Evolutionary conservation across 1,140 invertebrate species (phyloP), one percentile per base, ranked within the genome.

Genomic region (Drosophila nigromelanica): DNA sequence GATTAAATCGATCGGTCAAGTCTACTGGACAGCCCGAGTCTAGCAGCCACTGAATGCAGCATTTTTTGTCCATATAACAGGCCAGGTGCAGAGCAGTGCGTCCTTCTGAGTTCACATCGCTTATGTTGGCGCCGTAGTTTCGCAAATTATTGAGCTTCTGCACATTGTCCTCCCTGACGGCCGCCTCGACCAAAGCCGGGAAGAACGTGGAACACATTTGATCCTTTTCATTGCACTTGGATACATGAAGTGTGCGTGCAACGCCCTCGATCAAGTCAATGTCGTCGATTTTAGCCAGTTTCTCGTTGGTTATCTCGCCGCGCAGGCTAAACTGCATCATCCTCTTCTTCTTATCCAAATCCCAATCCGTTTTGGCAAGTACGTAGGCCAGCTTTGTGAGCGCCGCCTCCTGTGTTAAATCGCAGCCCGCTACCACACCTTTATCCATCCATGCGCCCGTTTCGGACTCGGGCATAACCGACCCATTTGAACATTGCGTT

Each of bases 361-460:
- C 93, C 94, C 96, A 97, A 37, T 97, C 95, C 4, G 93, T 93
- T 90, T 98, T 98, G 0, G 96, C 95, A 4, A 99, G 92, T 1
- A 99, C 96, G 83, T 99, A 99, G 0, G 95, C 94, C 0, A 99
- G 92, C 93, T 99, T 99, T 1, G 97, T 95, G 0, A 99, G 92
- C 0, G 98, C 98, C 0, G 98, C 98, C 92, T 99, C 98, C 0
- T 96, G 95, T 0, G 98, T 99, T 97, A 99, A 98, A 90, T 99
- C 98, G 60, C 93, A 95, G 0, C 98, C 98, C 0, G 96, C 94
- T 33, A 98, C 94, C 3, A 99, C 96, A 7, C 98, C 98, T 40
- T 93, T 92, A 39, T 93, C 92, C 10, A 90, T 71, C 24, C 95
- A 85, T 6, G 92, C 81, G 58, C 96, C 97, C 37, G 97, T 95